These are phyloP conservation scores for Sphenopsis melanotis DNA, from an alignment of 2,797 vertebrate species.

Conservation along the genomic window DNA sequence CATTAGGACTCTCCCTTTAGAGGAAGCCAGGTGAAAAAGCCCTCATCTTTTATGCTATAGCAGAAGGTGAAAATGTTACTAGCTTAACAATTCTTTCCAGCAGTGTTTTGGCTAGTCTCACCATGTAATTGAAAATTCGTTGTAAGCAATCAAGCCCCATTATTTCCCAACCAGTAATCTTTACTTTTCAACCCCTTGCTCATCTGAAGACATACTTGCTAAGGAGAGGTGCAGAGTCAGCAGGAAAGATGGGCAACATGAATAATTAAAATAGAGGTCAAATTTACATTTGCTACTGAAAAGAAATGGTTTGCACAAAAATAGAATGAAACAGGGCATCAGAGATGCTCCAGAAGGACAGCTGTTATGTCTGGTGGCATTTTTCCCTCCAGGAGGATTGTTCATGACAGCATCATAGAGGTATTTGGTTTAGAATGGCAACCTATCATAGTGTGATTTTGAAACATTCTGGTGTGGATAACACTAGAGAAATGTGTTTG, in stretches of 20 bases:
- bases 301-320: neutral
- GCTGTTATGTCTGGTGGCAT: neutral
- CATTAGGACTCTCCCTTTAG: neutral
- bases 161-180: neutral
- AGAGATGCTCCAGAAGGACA: neutral
- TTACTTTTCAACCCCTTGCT: neutral
- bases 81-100: constrained; percentile 2
- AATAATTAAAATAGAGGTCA: constrained; percentile 25
- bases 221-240: neutral
- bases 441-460: neutral
- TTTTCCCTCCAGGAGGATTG: neutral
- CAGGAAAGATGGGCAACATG: neutral
- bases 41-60: neutral
- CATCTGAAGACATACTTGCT: neutral
- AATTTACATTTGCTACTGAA: neutral
- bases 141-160: neutral
- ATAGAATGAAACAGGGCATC: neutral
- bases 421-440: neutral
- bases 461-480: neutral
- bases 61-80: constrained; percentile 18
- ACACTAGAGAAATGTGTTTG: neutral
- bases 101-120: neutral
- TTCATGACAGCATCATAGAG: neutral
- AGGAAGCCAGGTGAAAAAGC: neutral
- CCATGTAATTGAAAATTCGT: neutral